Conservation (phyloP, 2,113 vertebrate genomes). For the Clarias gariepinus region DNA sequence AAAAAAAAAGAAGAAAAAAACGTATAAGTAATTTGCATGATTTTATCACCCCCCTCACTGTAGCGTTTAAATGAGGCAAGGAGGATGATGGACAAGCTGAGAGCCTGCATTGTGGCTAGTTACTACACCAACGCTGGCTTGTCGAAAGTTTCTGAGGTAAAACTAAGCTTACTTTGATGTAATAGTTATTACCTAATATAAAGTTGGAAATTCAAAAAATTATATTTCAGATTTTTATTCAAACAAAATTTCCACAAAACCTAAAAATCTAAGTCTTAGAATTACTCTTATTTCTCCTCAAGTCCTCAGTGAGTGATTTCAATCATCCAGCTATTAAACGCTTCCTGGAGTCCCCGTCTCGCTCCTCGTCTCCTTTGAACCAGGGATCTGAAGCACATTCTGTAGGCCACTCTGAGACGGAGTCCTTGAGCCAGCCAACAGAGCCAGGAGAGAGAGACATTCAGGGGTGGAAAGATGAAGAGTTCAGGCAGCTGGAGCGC, state of each 20-base stretch:
- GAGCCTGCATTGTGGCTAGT: conserved; percentile 97
- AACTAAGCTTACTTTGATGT: background rate
- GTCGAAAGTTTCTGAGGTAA: conserved; percentile 89
- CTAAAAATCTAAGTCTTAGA: too few relatives aligned
- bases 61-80: conserved; percentile 94
- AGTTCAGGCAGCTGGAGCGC: conserved; percentile 74
- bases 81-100: conserved; percentile 98
- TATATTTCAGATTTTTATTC: background rate
- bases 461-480: conserved; percentile 73
- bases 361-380: conserved; percentile 93
- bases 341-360: conserved; percentile 91
- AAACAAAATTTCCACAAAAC: background rate
- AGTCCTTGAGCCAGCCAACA: conserved; percentile 88
- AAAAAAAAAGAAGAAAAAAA: too few relatives aligned
- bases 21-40: background rate
- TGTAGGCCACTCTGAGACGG: conserved; percentile 87
- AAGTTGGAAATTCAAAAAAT: background rate
- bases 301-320: conserved; percentile 84
- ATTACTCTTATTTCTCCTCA: conserved; percentile 21
- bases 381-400: conserved; percentile 93
- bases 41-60: conserved; percentile 32
- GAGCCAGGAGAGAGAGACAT: conserved; percentile 76
- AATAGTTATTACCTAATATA: background rate
- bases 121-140: conserved; percentile 92
- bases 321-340: conserved; percentile 97